These are phyloP conservation scores for Tipula helvola DNA, from an alignment of 2,888 invertebrate genomes.

Conservation along the genomic window DNA sequence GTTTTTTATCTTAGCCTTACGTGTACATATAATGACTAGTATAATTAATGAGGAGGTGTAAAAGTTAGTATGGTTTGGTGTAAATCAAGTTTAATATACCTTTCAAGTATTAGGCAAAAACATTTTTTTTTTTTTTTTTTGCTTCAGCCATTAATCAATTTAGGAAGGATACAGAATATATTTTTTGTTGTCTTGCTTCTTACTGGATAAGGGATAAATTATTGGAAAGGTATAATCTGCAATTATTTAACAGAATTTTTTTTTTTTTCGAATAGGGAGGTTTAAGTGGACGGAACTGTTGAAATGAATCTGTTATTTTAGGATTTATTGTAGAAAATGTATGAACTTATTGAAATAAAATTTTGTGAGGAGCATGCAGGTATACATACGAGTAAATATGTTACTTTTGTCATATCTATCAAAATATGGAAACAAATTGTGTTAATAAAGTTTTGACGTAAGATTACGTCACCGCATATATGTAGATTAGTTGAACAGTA, in stretches of 20 bases:
- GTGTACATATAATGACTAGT: neutral
- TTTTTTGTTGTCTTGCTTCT: neutral
- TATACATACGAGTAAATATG: neutral
- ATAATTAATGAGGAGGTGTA: neutral
- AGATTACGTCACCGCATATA: too few species aligned
- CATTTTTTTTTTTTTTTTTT: neutral
- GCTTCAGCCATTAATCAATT: neutral
- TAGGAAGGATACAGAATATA: neutral
- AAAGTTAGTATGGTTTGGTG: neutral
- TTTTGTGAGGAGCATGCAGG: neutral
- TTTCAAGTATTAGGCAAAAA: neutral
- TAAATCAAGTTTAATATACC: constrained; percentile 4
- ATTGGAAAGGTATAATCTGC: neutral
- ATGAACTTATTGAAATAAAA: neutral
- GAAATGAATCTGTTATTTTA: neutral
- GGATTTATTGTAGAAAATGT: neutral
- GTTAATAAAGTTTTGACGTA: too few species aligned
- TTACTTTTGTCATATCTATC: neutral
- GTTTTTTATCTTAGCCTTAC: neutral
- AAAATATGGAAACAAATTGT: neutral
- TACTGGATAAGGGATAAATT: neutral
- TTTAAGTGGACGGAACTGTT: neutral
- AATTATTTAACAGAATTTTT: neutral
- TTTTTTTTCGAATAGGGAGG: neutral
- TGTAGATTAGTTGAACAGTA: too few species aligned